These are phyloP conservation scores for Lepidotrigona ventralis DNA, from an alignment of 1,140 invertebrate species.

Conservation along the genomic window DNA sequence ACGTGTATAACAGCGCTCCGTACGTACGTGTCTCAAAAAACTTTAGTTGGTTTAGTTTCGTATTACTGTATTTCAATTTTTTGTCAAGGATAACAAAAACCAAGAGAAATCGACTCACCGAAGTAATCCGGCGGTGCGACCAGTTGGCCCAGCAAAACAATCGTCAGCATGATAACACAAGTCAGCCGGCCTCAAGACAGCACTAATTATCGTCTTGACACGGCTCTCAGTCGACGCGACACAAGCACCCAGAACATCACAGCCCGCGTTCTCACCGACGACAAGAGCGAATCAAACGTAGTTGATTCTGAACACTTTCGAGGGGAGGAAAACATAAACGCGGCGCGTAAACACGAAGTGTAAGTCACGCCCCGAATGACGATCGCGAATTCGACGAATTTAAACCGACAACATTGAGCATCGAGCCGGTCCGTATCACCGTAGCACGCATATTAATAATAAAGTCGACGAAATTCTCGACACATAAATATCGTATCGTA, in stretches of 20 bases:
- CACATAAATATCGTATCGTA: background rate
- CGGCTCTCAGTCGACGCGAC: slow-evolving; percentile 10
- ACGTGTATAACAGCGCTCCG: background rate
- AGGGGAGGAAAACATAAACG: background rate
- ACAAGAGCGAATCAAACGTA: background rate
- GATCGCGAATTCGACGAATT: slow-evolving; percentile 40
- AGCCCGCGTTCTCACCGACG: slow-evolving; percentile 11
- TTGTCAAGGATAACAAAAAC: background rate
- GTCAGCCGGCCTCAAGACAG: slow-evolving; percentile 19
- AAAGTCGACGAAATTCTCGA: background rate
- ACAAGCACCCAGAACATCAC: slow-evolving; percentile 47
- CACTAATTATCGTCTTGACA: slow-evolving; percentile 38
- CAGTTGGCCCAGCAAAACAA: slow-evolving; percentile 50
- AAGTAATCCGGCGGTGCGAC: slow-evolving; percentile 60
- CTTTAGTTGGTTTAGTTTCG: background rate
- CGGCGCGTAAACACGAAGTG: background rate
- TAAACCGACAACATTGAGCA: slow-evolving; percentile 25
- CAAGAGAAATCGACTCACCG: slow-evolving; percentile 55
- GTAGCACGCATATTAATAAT: slow-evolving; percentile 37
- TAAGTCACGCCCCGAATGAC: slow-evolving; percentile 8
- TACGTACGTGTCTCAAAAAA: too few species aligned
- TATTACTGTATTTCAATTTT: background rate
- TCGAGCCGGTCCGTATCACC: slow-evolving; percentile 19
- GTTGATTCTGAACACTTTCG: slow-evolving; percentile 3
- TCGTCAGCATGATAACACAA: slow-evolving; percentile 58